Evolutionary conservation across 2,797 vertebrate genomes (phyloP).

Genomic region (Cyclura pinguis): DNA sequence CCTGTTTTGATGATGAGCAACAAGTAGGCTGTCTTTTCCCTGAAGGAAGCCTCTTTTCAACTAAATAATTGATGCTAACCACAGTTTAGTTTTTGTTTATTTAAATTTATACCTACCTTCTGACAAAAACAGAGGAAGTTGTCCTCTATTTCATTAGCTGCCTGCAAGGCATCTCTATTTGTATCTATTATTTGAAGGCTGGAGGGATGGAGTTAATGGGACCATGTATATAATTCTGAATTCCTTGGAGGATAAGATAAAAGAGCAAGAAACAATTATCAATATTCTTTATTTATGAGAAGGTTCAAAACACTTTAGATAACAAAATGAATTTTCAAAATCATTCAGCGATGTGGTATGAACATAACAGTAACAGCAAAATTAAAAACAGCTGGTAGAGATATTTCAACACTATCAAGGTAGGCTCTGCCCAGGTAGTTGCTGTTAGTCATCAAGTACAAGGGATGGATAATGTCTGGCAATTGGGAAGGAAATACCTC

Average conservation of each 20-base stretch:
- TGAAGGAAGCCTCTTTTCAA: conserved; percentile 11
- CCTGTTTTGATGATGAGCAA: conserved; percentile 36
- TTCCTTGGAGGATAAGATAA: not conserved
- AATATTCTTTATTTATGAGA: not conserved
- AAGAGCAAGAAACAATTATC: not conserved
- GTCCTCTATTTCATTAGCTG: not conserved
- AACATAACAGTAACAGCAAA: not conserved
- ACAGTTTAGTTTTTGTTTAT: not conserved
- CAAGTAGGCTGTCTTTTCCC: not conserved
- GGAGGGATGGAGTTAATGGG: not conserved
- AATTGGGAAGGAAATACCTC: too few species aligned
- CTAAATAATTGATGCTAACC: conserved; percentile 30
- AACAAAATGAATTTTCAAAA: conserved; percentile 2
- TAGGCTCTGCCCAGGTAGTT: not conserved
- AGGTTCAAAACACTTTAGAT: not conserved
- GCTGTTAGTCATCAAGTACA: not conserved
- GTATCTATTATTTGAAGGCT: not conserved
- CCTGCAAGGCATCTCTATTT: not conserved
- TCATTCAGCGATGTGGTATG: not conserved
- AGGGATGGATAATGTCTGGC: too few species aligned
- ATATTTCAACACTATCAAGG: not conserved
- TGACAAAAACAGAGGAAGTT: not conserved
- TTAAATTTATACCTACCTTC: conserved; percentile 9
- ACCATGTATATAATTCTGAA: not conserved
- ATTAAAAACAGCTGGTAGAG: not conserved